Percentiles rank a stretch among this genome's conserved stretches.
These are phyloP conservation scores for Brachyalestes nurse DNA, from an alignment of 2,797 vertebrate species.

Conservation along the genomic window DNA sequence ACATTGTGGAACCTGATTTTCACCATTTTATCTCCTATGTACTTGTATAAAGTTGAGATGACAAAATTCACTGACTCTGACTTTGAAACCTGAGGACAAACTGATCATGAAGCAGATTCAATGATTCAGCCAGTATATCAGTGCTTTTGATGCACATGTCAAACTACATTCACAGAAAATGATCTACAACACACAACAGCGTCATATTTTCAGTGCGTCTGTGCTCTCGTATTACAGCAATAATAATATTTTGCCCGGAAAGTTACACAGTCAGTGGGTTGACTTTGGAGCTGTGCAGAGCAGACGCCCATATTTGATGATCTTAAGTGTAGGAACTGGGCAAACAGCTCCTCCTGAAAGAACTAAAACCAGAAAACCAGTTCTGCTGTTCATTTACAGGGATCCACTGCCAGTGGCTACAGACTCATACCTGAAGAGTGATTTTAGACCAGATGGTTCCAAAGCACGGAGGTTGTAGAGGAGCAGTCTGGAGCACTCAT, in stretches of 20 bases:
- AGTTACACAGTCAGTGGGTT: conserved; percentile 7
- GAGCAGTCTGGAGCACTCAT: neutral
- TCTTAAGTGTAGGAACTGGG: conserved; percentile 11
- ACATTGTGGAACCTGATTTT: too few relatives aligned
- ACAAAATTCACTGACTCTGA: too few relatives aligned
- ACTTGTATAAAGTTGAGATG: too few relatives aligned
- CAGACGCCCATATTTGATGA: conserved; percentile 41
- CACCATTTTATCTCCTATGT: too few relatives aligned
- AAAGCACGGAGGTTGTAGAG: conserved; percentile 16
- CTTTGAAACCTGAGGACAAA: too few relatives aligned
- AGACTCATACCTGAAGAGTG: conserved; percentile 7
- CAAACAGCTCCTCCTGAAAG: conserved; percentile 25
- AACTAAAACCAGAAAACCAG: conserved; percentile 40
- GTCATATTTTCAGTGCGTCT: neutral
- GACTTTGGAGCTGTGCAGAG: neutral
- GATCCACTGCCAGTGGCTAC: conserved; percentile 13
- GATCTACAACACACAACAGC: neutral
- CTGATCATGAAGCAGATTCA: too few relatives aligned
- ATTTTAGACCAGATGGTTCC: neutral
- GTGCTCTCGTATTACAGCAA: too few relatives aligned
- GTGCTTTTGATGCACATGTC: neutral
- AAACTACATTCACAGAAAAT: neutral
- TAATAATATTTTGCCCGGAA: neutral
- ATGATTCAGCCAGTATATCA: neutral
- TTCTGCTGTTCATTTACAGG: conserved; percentile 21